These are phyloP conservation scores for Chaetura pelagica DNA, from an alignment of 2,113 vertebrate genomes.

Conservation along the genomic window DNA sequence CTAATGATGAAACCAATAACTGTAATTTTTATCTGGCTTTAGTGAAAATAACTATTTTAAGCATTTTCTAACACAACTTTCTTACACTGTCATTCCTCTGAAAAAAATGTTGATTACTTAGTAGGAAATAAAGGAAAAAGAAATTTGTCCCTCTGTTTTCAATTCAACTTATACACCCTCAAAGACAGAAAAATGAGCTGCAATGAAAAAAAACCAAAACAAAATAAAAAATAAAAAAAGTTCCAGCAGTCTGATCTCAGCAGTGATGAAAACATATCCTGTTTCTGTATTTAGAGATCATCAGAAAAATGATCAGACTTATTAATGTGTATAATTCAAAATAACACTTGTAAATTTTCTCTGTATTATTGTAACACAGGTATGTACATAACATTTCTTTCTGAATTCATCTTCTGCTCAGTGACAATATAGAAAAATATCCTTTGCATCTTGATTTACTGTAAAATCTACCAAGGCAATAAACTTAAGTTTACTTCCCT, in stretches of 20 bases:
- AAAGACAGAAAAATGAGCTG: background rate
- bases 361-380: background rate
- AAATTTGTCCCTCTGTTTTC: background rate
- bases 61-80: background rate
- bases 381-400: background rate
- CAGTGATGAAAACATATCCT: slow-evolving; percentile 13
- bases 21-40: background rate
- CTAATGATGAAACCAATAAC: background rate
- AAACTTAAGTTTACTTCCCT: accelerated
- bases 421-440: background rate
- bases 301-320: slow-evolving; percentile 39
- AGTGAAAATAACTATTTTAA: background rate
- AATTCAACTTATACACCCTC: background rate
- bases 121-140: background rate
- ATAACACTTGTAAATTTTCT: background rate
- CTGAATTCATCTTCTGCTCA: background rate
- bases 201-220: background rate
- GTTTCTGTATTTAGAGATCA: slow-evolving; percentile 28
- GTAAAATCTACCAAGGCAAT: background rate
- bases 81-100: background rate
- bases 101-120: background rate
- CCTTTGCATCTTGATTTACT: background rate
- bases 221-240: background rate
- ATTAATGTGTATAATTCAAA: background rate
- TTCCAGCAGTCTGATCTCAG: slow-evolving; percentile 24